phyloP scores from a whole-genome alignment of 2,888 invertebrate genomes.

The Villa cingulata region DNA sequence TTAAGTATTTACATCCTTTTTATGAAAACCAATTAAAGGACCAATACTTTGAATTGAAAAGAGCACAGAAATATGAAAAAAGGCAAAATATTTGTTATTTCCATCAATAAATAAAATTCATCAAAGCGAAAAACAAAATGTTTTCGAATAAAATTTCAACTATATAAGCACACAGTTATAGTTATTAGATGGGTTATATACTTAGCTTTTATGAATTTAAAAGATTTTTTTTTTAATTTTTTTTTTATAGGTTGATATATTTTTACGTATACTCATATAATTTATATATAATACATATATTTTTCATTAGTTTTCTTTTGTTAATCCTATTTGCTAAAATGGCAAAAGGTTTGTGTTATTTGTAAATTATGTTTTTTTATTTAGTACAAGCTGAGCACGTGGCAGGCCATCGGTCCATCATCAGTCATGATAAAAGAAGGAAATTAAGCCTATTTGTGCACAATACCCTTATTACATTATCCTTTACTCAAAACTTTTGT shows the following conservation, averaged over 20 bases:
- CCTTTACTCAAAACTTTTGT: constrained; percentile 4
- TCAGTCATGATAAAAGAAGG: constrained; percentile 14
- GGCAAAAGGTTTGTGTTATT: constrained; percentile 13
- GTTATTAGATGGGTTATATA: no score
- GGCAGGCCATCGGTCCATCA: constrained; percentile 12
- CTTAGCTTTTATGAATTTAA: not conserved
- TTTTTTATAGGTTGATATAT: no score
- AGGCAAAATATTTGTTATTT: no score
- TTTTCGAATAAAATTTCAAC: not conserved
- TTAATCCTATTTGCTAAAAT: constrained; percentile 14
- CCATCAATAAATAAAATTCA: not conserved
- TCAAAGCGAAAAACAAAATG: not conserved
- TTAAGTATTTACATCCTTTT: no score
- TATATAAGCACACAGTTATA: not conserved
- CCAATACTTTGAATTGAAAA: no score
- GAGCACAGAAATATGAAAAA: no score
- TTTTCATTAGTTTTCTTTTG: no score
- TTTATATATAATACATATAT: no score
- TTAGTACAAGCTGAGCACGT: constrained; percentile 12
- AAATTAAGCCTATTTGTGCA: constrained; percentile 16
- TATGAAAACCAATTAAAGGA: no score
- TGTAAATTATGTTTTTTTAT: constrained; percentile 11
- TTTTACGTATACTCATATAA: no score
- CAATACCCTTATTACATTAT: constrained; percentile 11
- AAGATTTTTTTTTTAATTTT: no score